Evolutionary conservation across 2,113 vertebrate genomes (phyloP), one percentile per base, ranked within the genome.

Genomic region (Aix galericulata): DNA sequence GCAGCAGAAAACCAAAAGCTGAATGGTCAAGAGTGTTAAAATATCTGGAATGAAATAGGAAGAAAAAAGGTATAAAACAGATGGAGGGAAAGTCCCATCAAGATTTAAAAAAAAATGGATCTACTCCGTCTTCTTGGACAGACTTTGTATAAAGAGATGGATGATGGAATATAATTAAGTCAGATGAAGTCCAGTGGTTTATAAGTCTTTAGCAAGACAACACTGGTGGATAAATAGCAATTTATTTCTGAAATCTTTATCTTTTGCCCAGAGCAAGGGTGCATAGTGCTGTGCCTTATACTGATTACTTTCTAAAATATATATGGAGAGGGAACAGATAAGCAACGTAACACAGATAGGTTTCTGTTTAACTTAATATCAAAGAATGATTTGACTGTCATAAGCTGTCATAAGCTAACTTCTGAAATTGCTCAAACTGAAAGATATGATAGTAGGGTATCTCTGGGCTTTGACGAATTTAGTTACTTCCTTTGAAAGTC

Each of bases 211-310:
- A 75, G 48, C 4, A 83, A 78, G 38, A 48, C 7, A 90, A 44
- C 11, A 79, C 0, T 58, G 69, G 83, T 78, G 31, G 32, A 86
- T 53, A 78, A 90, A 75, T 29, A 83, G 4, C 14, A 86, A 52
- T 89, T 91, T 83, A 60, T 83, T 95, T 84, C 60, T 90, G 68
- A 92, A 90, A 55, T 48, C 13, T 71, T 74, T 36, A 11, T 52
- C n/a, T 79, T 91, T 88, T 91, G 31, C 53, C 48, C 23, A 58
- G 44, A 93, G 27, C 32, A 90, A 81, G 2, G 26, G 68, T 58
- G 11, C 8, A 86, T 78, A 83, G 16, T 56, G 25, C 13, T 85
- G 16, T 91, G 48, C 16, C 21, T 88, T 76, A 40, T 40, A 38
- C 20, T 48, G 82, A 75, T 78, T 60, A 29, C 10, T 81, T 94